These are phyloP conservation scores for Drosophila nikananu DNA, from an alignment of 1,140 invertebrate species.

Conservation along the genomic window DNA sequence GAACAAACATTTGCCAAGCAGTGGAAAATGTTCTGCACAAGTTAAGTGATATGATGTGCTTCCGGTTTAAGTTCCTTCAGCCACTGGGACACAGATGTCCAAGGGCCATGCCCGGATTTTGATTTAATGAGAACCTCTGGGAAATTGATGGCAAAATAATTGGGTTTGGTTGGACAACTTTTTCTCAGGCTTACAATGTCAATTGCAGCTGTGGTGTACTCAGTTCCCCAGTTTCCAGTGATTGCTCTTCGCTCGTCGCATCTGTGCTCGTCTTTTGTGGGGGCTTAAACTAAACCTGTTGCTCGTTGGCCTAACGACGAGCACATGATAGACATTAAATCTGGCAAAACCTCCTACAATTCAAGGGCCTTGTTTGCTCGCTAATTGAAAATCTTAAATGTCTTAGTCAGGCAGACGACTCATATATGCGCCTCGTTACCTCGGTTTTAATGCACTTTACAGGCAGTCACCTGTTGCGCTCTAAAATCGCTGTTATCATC, in stretches of 20 bases:
- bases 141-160: conserved; percentile 45
- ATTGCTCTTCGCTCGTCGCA: conserved; percentile 20
- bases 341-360: conserved; percentile 7
- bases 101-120: conserved; percentile 11
- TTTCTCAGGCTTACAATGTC: conserved; percentile 39
- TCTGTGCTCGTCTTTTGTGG: conserved; percentile 11
- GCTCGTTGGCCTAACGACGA: conserved; percentile 7
- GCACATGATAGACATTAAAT: conserved; percentile 26
- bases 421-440: conserved; percentile 30
- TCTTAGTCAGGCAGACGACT: conserved; percentile 10
- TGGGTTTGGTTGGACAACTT: conserved; percentile 8
- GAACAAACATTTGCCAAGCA: not conserved
- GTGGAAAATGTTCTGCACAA: not conserved
- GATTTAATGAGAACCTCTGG: conserved; percentile 22
- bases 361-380: conserved; percentile 14
- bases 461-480: conserved; percentile 63
- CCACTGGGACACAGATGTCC: conserved; percentile 27
- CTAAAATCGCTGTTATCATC: conserved; percentile 25
- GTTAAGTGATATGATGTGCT: conserved; percentile 6
- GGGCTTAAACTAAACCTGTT: conserved; percentile 31
- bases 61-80: not conserved
- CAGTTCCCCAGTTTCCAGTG: not conserved
- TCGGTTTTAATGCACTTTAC: conserved; percentile 23
- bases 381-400: conserved; percentile 41
- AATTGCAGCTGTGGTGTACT: conserved; percentile 35